Base-by-base conservation (phyloP, 2,888 invertebrate genomes). In the Anagyrus pseudococci region DNA sequence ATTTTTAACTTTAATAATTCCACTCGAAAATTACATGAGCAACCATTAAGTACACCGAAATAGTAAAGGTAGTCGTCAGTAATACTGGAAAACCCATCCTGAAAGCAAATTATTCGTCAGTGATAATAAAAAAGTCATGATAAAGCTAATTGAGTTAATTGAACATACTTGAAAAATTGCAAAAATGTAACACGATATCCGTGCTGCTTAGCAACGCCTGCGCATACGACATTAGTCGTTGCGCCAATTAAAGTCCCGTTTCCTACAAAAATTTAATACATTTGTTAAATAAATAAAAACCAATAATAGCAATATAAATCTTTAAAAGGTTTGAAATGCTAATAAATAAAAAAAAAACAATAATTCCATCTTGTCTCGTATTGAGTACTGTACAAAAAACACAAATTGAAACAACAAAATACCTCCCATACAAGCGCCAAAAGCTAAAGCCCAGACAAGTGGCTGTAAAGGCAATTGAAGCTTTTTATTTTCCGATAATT, bases 381-480 rank as follows among this genome's bases (percentile, higher is more conserved):
- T n/a, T n/a, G 4, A 29, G 10, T 7, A 17, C 4, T 4, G n/a
- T 41, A 17, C 17, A 8, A 19, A 17, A 8, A 44, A 19, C 29
- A 7, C 15, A 41, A 54, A 19, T 26, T 37, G 20, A 29, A 29
- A 29, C 10, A 4, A 29, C 29, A 29, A 29, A 15, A 48, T n/a
- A 91, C 95, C 95, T 83, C 96, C 96, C 64, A 96, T 84, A 79
- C 95, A 96, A n/a, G 94, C 93, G 0, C 96, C 96, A 69, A 94
- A 91, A 0, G 93, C 90, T 10, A 96, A 81, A 0, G 96, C 91
- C 91, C 94, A 93, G 26, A 95, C 87, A 6, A 96, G 82, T 0
- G 96, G 96, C 67, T 89, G 86, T 72, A 95, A 79, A 0, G 94
- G 93, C 50, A 96, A 81, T 43, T 86, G 82, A 15, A 94, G 81